Percentiles rank a stretch among this genome's conserved stretches.
phyloP scores from a whole-genome alignment of 2,888 invertebrate genomes.

The Pseudanteris insignis region DNA sequence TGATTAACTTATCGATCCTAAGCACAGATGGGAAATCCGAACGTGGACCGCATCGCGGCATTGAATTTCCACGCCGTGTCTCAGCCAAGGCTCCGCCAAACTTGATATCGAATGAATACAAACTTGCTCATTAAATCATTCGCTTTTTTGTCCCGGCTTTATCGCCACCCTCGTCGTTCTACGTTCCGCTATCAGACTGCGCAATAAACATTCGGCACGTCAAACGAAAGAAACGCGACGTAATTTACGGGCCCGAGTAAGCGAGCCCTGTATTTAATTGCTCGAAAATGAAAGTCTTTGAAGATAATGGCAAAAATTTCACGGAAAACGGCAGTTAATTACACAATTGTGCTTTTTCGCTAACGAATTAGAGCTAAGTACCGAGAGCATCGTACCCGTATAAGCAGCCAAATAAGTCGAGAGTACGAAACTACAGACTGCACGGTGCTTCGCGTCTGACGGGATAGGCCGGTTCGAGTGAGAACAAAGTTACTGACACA shows the following conservation, averaged over 20 bases:
- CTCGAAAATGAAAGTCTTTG: conserved; percentile 37
- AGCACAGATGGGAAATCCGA: conserved; percentile 19
- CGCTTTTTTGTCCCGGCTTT: not conserved
- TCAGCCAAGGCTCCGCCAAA: too few species aligned
- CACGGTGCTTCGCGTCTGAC: conserved; percentile 39
- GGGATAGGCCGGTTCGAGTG: conserved; percentile 40
- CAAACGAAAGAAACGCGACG: conserved; percentile 14
- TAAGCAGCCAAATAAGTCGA: conserved; percentile 46
- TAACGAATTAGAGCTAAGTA: conserved; percentile 46
- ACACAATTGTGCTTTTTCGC: conserved; percentile 46
- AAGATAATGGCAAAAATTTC: conserved; percentile 41
- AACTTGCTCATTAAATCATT: conserved; percentile 37
- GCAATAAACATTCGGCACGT: conserved; percentile 15
- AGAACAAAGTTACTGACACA: conserved; percentile 56
- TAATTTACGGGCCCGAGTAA: conserved; percentile 30
- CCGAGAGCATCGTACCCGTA: conserved; percentile 43
- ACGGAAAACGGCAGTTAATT: conserved; percentile 41
- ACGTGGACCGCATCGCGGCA: conserved; percentile 26
- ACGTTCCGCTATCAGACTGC: not conserved
- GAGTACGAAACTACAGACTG: conserved; percentile 44
- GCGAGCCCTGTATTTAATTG: conserved; percentile 36
- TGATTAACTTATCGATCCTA: conserved; percentile 36
- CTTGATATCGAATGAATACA: conserved; percentile 34
- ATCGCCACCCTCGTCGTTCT: not conserved
- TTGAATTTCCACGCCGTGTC: conserved; percentile 12